phyloP scores from a whole-genome alignment of 1,140 invertebrate species.

The Kradibia gibbosae region DNA sequence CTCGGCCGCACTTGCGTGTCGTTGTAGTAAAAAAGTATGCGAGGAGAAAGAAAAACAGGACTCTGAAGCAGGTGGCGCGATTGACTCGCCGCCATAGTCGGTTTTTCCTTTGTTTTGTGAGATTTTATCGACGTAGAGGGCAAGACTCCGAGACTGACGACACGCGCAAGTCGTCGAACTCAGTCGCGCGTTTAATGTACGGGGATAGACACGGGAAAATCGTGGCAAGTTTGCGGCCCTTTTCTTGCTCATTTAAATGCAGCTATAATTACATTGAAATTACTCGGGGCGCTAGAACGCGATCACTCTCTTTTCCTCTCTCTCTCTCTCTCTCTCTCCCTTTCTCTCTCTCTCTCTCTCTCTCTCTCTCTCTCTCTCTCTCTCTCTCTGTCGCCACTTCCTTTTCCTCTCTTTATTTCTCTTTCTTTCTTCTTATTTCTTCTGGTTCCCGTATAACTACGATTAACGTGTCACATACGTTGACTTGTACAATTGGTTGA shows the following conservation, averaged over 20 bases:
- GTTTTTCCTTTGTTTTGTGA: slow-evolving; percentile 25
- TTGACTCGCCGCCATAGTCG: background rate
- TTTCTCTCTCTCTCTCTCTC: background rate
- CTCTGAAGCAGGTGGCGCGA: background rate
- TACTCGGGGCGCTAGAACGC: background rate
- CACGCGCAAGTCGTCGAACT: slow-evolving; percentile 14
- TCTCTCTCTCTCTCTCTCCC: background rate
- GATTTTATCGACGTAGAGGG: slow-evolving; percentile 22
- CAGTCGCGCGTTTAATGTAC: background rate
- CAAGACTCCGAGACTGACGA: background rate
- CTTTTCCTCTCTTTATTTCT: too few relatives aligned
- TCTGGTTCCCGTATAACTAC: background rate
- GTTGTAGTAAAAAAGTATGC: background rate
- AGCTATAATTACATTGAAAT: slow-evolving; percentile 37
- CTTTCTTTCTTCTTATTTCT: too few relatives aligned
- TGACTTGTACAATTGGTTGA: background rate
- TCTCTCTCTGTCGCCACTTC: background rate
- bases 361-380: background rate
- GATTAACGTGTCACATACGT: slow-evolving; percentile 19
- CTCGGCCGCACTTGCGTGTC: background rate
- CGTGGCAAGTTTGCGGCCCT: background rate
- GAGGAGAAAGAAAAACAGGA: background rate
- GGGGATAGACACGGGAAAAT: background rate
- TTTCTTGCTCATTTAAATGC: background rate
- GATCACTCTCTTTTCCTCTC: background rate